A percentile compares a stretch with the other conserved stretches of the same genome.
phyloP scores from a whole-genome alignment of 2,113 vertebrate genomes.

The Cromileptes altivelis region DNA sequence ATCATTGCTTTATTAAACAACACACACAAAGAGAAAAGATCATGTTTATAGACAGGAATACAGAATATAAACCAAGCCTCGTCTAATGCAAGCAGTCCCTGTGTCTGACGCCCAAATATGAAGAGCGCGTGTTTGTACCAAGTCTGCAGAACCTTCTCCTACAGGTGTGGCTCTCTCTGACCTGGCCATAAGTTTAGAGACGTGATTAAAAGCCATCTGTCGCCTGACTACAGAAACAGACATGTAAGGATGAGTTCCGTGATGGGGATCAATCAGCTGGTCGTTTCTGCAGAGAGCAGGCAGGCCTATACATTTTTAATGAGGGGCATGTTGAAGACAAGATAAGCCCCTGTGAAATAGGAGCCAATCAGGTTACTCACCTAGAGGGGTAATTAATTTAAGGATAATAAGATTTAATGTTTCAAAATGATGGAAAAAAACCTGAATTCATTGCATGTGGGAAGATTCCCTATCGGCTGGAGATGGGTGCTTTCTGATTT shows the following conservation, averaged over 20 bases:
- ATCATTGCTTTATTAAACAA: not conserved
- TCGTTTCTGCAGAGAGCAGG: conserved; percentile 38
- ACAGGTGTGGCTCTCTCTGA: conserved; percentile 76
- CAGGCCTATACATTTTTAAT: conserved; percentile 66
- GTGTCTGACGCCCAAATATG: conserved; percentile 31
- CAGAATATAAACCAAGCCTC: not conserved
- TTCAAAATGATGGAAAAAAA: not conserved
- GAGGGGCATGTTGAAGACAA: conserved; percentile 47
- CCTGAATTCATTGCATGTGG: not conserved
- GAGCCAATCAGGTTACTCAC: not conserved
- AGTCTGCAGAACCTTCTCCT: conserved; percentile 45
- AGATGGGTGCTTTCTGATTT: conserved; percentile 27
- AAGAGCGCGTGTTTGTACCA: conserved; percentile 25
- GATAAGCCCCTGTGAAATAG: conserved; percentile 26
- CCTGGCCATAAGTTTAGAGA: conserved; percentile 43
- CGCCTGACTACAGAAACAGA: not conserved
- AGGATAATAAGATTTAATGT: not conserved
- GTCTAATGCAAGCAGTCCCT: not conserved
- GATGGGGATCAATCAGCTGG: conserved; percentile 35
- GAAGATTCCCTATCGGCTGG: conserved; percentile 36
- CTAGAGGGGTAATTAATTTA: not conserved
- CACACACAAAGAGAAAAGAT: not conserved
- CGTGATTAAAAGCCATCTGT: conserved; percentile 18
- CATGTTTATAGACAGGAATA: not conserved
- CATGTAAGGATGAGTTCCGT: conserved; percentile 15